Base-by-base conservation (phyloP, 2,888 invertebrate genomes). In the Andrena marginata region DNA sequence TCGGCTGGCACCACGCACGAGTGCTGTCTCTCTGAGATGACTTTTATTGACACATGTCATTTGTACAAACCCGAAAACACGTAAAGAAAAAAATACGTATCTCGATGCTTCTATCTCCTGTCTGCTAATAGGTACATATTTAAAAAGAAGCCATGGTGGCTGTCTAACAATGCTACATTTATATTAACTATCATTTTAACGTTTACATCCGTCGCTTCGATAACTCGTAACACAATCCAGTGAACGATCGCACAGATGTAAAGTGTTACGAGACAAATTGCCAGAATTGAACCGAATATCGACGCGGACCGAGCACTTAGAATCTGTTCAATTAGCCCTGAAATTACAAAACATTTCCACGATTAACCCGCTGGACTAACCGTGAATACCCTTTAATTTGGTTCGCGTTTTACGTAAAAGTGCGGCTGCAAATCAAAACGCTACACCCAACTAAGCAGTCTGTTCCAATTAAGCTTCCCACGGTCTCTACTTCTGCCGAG, bases 71-170 rank as follows among this genome's bases (percentile, higher is more conserved):
- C 49, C 31, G 33, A 16, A 67, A 68, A 60, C 7, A 49, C 8
- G 49, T 35, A 59, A 7, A 67, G 67, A 73, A 60, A 67, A 74
- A 73, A 60, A 56, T 73, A 59, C 23, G 33, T 33, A 60, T 68
- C 49, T 23, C n/a, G 56, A 16, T n/a, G 56, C 23, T 31, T 60
- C 59, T 68, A 68, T 68, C 33, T 68, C 23, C 8, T 6, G 60
- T 68, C 48, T 4, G 10, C 1, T 35, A 10, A 33, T 16, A n/a
- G n/a, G n/a, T n/a, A 33, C n/a, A 20, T 65, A 23, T 74, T 67
- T 67, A 72, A 13, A 29, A 23, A 10, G 10, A 26, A 3, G 23
- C 4, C 20, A 20, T 4, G 3, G 10, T 3, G 26, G 26, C 26
- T 56, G 7, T 20, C 54, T 56, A 4, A 10, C 54, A 20, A 10